Evolutionary conservation across 2,888 invertebrate species (phyloP).

Genomic region (Ferdinandea cuprea): DNA sequence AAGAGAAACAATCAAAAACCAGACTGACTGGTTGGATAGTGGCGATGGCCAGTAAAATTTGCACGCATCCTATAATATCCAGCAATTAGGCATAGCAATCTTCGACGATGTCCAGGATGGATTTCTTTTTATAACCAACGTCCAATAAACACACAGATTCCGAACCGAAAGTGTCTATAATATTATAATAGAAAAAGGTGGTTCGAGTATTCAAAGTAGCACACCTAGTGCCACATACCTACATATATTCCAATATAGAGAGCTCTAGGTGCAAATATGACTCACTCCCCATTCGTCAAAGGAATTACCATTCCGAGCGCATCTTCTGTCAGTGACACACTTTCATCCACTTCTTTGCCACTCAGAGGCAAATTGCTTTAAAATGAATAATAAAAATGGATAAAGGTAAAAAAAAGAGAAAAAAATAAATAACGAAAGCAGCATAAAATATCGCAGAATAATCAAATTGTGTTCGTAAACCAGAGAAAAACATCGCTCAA

Average conservation of each 20-base stretch:
- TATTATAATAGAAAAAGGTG: constrained; percentile 30
- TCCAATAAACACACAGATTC: constrained; percentile 25
- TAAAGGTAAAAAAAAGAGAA: constrained; percentile 8
- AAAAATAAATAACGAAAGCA: constrained; percentile 52
- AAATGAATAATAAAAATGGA: constrained; percentile 14
- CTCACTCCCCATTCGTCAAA: constrained; percentile 51
- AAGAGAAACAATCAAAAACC: constrained; percentile 15
- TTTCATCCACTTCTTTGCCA: constrained; percentile 62
- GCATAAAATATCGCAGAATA: constrained; percentile 59
- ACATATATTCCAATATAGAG: constrained; percentile 53
- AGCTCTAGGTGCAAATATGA: constrained; percentile 62
- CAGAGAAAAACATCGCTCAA: constrained; percentile 53
- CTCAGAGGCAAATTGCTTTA: constrained; percentile 12
- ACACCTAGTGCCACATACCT: constrained; percentile 38
- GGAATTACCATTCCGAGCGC: constrained; percentile 70
- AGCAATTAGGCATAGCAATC: constrained; percentile 17
- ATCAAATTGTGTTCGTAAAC: constrained; percentile 63
- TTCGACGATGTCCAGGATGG: neutral
- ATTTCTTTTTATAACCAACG: neutral
- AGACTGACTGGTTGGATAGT: constrained; percentile 39
- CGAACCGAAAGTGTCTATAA: constrained; percentile 19
- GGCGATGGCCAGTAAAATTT: constrained; percentile 16
- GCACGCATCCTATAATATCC: constrained; percentile 18
- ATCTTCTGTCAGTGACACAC: constrained; percentile 67
- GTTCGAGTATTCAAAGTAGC: constrained; percentile 31